Percentiles rank a stretch among this genome's conserved stretches.
Conservation (phyloP, 2,888 invertebrate genomes). For the Ophion costatus region DNA sequence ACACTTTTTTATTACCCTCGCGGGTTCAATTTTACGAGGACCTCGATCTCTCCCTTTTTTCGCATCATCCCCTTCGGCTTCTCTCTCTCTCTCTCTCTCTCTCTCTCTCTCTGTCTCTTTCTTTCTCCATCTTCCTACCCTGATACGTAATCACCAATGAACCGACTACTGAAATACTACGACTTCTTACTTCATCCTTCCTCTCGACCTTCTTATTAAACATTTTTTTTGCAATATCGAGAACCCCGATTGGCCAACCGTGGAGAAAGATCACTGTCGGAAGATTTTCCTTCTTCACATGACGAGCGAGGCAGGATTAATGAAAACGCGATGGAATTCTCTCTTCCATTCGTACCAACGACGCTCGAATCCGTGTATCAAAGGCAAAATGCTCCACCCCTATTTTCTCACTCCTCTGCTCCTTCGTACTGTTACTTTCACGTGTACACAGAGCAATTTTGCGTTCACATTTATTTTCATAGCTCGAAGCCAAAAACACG, state of each 20-base stretch:
- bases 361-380: constrained; percentile 63
- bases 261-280: constrained; percentile 36
- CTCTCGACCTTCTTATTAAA: constrained; percentile 11
- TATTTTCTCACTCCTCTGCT: constrained; percentile 39
- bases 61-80: constrained; percentile 29
- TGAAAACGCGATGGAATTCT: constrained; percentile 54
- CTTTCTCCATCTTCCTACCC: too few relatives aligned
- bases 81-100: background rate
- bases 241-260: constrained; percentile 34
- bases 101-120: too few relatives aligned
- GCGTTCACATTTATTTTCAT: constrained; percentile 40
- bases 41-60: constrained; percentile 52
- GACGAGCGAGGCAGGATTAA: constrained; percentile 56
- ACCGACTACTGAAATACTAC: constrained; percentile 50
- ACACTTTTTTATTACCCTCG: constrained; percentile 73
- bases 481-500: constrained; percentile 49
- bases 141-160: constrained; percentile 62
- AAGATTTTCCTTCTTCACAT: constrained; percentile 56
- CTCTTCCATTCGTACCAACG: constrained; percentile 51
- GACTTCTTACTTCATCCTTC: constrained; percentile 30
- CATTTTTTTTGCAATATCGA: constrained; percentile 55
- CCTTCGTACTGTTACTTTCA: constrained; percentile 19
- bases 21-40: constrained; percentile 74
- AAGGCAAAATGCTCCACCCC: constrained; percentile 49
- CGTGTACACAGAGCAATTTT: constrained; percentile 34